A percentile compares a stretch with the other conserved stretches of the same genome.
phyloP scores from a whole-genome alignment of 2,113 vertebrate species.

The Rhinopomastus cyanomelas region DNA sequence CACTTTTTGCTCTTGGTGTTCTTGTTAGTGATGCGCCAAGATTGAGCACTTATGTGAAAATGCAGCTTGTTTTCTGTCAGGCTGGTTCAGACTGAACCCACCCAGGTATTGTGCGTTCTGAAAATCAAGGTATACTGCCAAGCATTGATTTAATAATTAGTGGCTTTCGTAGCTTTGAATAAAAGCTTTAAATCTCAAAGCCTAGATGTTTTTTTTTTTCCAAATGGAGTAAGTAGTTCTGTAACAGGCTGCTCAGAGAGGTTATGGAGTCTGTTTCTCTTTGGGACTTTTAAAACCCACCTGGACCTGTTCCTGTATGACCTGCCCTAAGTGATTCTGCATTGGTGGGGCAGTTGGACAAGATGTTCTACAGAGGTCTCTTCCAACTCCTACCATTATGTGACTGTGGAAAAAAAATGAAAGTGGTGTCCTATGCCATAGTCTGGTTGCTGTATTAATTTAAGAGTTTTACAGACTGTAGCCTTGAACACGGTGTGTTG shows the following conservation, averaged over 20 bases:
- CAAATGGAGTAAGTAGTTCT: not conserved
- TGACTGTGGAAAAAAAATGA: not conserved
- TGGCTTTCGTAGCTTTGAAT: not conserved
- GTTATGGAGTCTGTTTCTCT: too few species aligned
- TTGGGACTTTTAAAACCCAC: too few species aligned
- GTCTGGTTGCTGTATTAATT: not conserved
- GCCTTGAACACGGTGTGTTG: not conserved
- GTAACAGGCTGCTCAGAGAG: too few species aligned
- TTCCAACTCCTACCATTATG: too few species aligned
- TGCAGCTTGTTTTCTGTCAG: not conserved
- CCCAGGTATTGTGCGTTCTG: not conserved
- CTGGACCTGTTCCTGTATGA: too few species aligned
- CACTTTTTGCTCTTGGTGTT: not conserved
- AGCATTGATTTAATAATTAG: not conserved
- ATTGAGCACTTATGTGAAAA: not conserved
- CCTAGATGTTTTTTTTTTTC: not conserved
- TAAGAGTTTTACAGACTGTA: not conserved
- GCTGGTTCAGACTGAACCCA: not conserved
- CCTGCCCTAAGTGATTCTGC: too few species aligned
- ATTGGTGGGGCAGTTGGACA: too few species aligned
- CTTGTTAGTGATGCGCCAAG: not conserved
- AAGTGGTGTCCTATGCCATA: not conserved
- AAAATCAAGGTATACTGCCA: not conserved
- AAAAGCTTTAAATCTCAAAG: not conserved
- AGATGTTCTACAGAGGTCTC: too few species aligned